Conservation (phyloP, 1,140 invertebrate genomes). For the Eupristina koningsbergeri region DNA sequence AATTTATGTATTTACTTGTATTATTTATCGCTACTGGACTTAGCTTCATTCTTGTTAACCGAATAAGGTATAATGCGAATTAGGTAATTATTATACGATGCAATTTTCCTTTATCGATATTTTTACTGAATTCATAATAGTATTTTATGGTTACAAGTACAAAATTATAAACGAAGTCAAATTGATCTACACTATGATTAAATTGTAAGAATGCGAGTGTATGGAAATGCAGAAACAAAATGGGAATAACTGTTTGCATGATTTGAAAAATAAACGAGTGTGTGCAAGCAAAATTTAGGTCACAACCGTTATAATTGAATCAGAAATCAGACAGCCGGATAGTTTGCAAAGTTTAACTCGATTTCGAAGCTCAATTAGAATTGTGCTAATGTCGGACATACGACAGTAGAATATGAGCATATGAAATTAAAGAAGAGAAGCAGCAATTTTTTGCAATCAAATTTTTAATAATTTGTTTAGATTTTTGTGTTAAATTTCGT, state of each 20-base stretch:
- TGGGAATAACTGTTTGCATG: neutral
- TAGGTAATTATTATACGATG: too few relatives aligned
- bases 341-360: neutral
- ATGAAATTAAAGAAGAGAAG: neutral
- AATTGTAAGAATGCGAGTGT: neutral
- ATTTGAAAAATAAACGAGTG: conserved; percentile 17
- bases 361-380: conserved; percentile 10
- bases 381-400: neutral
- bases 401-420: neutral
- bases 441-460: neutral
- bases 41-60: too few relatives aligned
- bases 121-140: too few relatives aligned
- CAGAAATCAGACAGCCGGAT: neutral
- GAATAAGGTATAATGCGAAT: too few relatives aligned
- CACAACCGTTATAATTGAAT: neutral
- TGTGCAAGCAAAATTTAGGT: neutral
- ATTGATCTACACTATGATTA: neutral
- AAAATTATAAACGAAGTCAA: neutral
- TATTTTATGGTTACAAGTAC: too few relatives aligned
- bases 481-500: neutral
- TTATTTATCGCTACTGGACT: too few relatives aligned
- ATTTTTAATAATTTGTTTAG: neutral
- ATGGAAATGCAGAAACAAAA: neutral
- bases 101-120: too few relatives aligned
- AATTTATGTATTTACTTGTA: too few relatives aligned